Percentiles rank a stretch among this genome's conserved stretches.
phyloP scores from a whole-genome alignment of 2,888 invertebrate genomes.

The Sinhomidia bicolor region DNA sequence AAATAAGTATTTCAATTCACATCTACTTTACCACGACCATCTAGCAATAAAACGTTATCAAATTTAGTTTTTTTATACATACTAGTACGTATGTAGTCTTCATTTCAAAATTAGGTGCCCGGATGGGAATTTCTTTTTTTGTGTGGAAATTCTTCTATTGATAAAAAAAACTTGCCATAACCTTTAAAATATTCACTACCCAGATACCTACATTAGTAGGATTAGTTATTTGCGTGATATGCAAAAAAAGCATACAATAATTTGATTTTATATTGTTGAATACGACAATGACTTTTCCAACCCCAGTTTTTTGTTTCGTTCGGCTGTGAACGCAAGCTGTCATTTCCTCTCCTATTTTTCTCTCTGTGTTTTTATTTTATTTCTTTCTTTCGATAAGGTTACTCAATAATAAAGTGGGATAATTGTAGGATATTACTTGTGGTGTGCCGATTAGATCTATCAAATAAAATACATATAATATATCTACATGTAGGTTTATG shows the following conservation, averaged over 20 bases:
- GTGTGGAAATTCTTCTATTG: background rate
- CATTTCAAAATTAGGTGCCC: too few relatives aligned
- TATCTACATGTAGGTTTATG: background rate
- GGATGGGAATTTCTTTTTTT: background rate
- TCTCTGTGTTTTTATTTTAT: background rate
- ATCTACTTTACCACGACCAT: too few relatives aligned
- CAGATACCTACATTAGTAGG: too few relatives aligned
- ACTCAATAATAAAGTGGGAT: too few relatives aligned
- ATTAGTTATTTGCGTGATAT: background rate
- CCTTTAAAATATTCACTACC: conserved; percentile 47
- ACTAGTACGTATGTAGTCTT: too few relatives aligned
- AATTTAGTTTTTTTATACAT: too few relatives aligned
- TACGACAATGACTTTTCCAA: conserved; percentile 61
- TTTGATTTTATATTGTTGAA: too few relatives aligned
- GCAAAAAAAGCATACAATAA: too few relatives aligned
- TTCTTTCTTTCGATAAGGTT: background rate
- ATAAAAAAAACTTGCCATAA: conserved; percentile 51
- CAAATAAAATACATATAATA: background rate
- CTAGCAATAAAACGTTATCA: too few relatives aligned
- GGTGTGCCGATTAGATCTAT: background rate
- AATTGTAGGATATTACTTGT: too few relatives aligned
- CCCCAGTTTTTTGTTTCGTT: background rate
- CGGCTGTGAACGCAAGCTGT: conserved; percentile 45
- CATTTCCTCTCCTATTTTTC: conserved; percentile 49
- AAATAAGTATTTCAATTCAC: too few relatives aligned